Evolutionary conservation across 2,888 invertebrate genomes (phyloP), one percentile per base, ranked within the genome.

Genomic region (Diarsia brunnea): DNA sequence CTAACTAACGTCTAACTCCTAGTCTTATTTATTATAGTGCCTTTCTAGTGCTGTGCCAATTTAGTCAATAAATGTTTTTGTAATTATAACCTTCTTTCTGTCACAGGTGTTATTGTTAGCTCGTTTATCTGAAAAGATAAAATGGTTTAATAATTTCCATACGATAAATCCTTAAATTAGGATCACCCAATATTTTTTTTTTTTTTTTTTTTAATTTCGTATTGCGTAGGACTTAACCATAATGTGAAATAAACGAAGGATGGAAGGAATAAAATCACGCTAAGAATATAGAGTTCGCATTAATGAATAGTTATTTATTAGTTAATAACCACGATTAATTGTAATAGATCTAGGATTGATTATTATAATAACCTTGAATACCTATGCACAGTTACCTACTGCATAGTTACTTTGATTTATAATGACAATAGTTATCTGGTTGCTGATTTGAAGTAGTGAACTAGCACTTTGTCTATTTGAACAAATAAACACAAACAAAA

Each of bases 41-140:
- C 81, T 78, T 53, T 75, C 68, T 84, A 43, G 19, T 68, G 69
- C 43, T 71, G 88, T 91, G 89, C 88, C 89, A 89, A 88, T 64
- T 31, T 80, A 75, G 55, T 66, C 16, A 84, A 63, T 80, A 81
- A 60, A 64, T 53, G 27, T 14, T 31, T 65, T 49, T 45, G 14
- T 24, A 66, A 31, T 78, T 75, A 93, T 16, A 92, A 75, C 73
- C 89, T 90, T 76, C 88, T 92, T 79, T 94, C 95, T 47, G 90
- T 90, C 16, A 94, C 91, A 10, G 94, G 89, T 24, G 90, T 88
- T 64, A 95, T 92, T 4, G 91, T 94, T 31, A 95, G 77, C 82
- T 95, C 95, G 71, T 89, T 89, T 63, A 95, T 92, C 95, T 95
- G 92, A 38, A 93, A 94, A 81, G 27, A 69, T 66, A 60, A 76